Evolutionary conservation across 2,888 invertebrate genomes (phyloP).

Genomic region (Apotomis betuletana): DNA sequence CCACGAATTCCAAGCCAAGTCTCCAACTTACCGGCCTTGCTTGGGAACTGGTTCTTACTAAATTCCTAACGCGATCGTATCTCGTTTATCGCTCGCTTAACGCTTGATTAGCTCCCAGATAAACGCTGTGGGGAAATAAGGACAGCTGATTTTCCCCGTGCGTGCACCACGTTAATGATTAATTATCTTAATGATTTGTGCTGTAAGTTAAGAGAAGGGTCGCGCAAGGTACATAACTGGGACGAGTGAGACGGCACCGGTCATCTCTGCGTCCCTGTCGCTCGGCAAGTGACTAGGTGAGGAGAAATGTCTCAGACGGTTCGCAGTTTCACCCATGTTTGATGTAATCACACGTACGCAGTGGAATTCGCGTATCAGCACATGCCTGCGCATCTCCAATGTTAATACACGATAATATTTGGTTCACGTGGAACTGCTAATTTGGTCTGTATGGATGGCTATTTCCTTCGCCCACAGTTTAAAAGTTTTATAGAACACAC

Average conservation of each 20-base stretch:
- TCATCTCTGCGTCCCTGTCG: slow-evolving; percentile 54
- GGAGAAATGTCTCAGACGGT: slow-evolving; percentile 55
- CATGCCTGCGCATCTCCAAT: slow-evolving; percentile 24
- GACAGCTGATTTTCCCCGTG: slow-evolving; percentile 40
- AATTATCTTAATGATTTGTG: slow-evolving; percentile 42
- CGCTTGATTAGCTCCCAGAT: slow-evolving; percentile 34
- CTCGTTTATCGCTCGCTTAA: slow-evolving; percentile 20
- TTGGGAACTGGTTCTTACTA: slow-evolving; percentile 38
- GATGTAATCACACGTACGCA: slow-evolving; percentile 58
- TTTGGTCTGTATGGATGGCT: not conserved
- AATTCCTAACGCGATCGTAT: slow-evolving; percentile 38
- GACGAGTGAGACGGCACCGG: slow-evolving; percentile 57
- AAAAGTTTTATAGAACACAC: too few species aligned
- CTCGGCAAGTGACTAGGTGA: slow-evolving; percentile 48
- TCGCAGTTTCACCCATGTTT: slow-evolving; percentile 60
- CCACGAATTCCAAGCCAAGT: slow-evolving; percentile 39
- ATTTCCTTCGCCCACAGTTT: too few species aligned
- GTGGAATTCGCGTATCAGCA: slow-evolving; percentile 43
- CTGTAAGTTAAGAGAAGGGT: slow-evolving; percentile 62
- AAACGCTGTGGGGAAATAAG: slow-evolving; percentile 38
- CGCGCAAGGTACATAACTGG: slow-evolving; percentile 64
- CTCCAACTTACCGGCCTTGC: slow-evolving; percentile 34
- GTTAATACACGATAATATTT: slow-evolving; percentile 2
- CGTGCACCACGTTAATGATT: slow-evolving; percentile 35
- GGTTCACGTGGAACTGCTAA: not conserved